Evolutionary conservation across 1,140 invertebrate species (phyloP), one percentile per base, ranked within the genome.

Genomic region (Branchinecta lindahli): DNA sequence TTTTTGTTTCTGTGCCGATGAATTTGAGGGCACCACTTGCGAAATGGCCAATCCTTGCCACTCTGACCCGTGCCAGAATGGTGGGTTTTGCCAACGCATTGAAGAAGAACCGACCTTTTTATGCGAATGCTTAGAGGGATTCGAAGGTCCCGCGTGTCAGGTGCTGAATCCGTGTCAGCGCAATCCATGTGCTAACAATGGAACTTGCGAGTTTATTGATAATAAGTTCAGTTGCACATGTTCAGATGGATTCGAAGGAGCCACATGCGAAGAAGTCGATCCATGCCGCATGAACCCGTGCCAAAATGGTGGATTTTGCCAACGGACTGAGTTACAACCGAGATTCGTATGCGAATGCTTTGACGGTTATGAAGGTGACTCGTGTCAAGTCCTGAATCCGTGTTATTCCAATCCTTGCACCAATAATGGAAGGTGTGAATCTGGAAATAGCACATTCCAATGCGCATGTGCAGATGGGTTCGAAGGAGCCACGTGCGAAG

Each of bases 21-120:
- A 91, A 73, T 87, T 93, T 82, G 85, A 83, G 66, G 88, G 78
- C 84, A 10, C 86, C 84, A 6, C 83, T 85, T 96, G 93, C 76
- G 33, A 33, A 33, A 5, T 3, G 5, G 33, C 5, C 33, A 5
- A 33, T 33, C 33, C 33, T 1, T 33, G 33, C 33, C 33, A 33
- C 33, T 3, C 33, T 1, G 5, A 33, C 33, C 33, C 33, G 33
- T 33, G 33, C 33, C 33, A 33, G 5, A 33, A 33, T 33, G 33
- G 33, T 33, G 33, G 33, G 5, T 33, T 33, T 33, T 33, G 33
- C 33, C 33, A 33, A 5, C 33, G 33, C 33, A 33, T 33, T 33
- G 33, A 33, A 33, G 33, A 33, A 33, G 33, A 33, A 33, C 33
- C 33, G 33, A 33, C 33, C 5, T 33, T 33, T 5, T 33, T 33